Evolutionary conservation across 2,888 invertebrate species (phyloP), one percentile per base, ranked within the genome.

Genomic region (Dolichomitus sp.): DNA sequence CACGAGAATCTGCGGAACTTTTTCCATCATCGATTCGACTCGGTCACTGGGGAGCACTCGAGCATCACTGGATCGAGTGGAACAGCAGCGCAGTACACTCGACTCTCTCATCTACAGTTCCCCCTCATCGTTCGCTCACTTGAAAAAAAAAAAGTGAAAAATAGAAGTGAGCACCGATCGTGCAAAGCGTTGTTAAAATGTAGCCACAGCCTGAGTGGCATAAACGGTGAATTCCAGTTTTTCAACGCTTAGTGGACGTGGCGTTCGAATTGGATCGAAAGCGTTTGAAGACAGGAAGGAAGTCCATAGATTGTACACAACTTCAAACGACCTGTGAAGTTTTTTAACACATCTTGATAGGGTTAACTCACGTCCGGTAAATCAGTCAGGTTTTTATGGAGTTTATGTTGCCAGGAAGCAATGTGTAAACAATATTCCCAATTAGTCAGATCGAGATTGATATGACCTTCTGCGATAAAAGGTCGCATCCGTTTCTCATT

Each of bases 11-110:
- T 90, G 88, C 84, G 85, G 88, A 91, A 91, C 86, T 91, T 91
- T 90, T 89, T 90, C 91, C 89, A 90, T 91, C 90, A 91, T 90
- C 90, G 90, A 88, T 88, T 83, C 76, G 52, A 66, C 70, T 82
- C 82, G 83, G 85, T 87, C 91, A 80, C 86, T 69, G 79, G 90
- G 90, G 91, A 91, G 87, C 87, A 86, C 89, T 88, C 80, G 66
- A 75, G 69, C 54, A 65, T 82, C 69, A 37, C 68, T 66, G 70
- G 72, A 19, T 65, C 65, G 65, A 45, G 54, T 30, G 30, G 65
- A 63, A 54, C 19, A 40, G 69, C 37, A 27, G 42, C 59, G 68
- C 27, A 72, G n/a, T 54, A 52, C 48, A 54, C 68, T 37, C 70
- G 68, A 72, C 66, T 73, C 69, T 74, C 79, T 42, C 73, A 45